Base-by-base conservation (phyloP, 2,888 invertebrate genomes). In the Tetragnatha montana region DNA sequence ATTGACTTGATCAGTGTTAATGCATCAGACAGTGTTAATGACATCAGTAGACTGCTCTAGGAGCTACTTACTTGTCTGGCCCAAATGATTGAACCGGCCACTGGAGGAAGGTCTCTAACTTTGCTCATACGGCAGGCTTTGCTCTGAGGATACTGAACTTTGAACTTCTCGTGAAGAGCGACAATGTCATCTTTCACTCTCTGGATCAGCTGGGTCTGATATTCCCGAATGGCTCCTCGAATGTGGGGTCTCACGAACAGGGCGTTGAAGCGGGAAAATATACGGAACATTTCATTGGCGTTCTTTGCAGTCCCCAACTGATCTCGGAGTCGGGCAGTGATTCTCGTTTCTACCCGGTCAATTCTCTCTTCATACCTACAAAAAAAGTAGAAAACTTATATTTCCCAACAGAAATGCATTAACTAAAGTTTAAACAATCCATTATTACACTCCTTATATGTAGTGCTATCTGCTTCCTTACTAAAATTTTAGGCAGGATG, bases 231-330 rank as follows among this genome's bases (percentile, higher is more conserved):
- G 47, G 99, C 99, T 76, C 99, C 99, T 84, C 99, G 96, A 93
- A 99, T 99, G 94, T 99, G 99, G 2, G 99, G 99, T 10, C 99
- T 96, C 12, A 99, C 98, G 94, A 99, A 99, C 81, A 99, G 95
- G 0, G 99, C 99, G 94, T 99, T 99, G 95, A 99, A 99, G 21
- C 99, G 96, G 0, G 98, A 98, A 94, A 95, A 95, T 92, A 99
- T 99, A 87, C 98, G 95, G 94, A 99, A 99, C 99, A 99, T 99
- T 94, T 99, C 99, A 93, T 99, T 99, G 22, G 99, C 99, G 94
- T 99, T 99, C 94, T 98, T 98, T 0, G 99, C 99, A 0, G 98
- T 98, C 82, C 99, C 99, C 69, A 99, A 95, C 93, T 99, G 99
- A 94, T 99, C 99, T 89, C 99, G 96, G 7, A 99, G 95, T 93